Percentiles rank a stretch among this genome's conserved stretches.
Evolutionary conservation across 2,797 vertebrate genomes (phyloP).

Genomic region (Myotis findleyi): DNA sequence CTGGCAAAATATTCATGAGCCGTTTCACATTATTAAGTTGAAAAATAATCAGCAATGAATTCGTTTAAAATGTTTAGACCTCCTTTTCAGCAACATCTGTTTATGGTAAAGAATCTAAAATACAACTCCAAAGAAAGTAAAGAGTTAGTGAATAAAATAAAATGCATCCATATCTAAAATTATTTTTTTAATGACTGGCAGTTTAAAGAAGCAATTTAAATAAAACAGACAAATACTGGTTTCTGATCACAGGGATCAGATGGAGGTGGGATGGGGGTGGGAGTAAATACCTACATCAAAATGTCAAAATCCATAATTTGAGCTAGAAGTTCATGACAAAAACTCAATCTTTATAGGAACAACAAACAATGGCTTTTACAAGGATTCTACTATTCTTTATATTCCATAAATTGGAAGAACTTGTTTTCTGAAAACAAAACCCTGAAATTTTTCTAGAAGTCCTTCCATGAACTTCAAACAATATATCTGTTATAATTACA

Average conservation of each 20-base stretch:
- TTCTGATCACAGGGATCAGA: conserved; percentile 36
- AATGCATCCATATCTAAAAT: background rate
- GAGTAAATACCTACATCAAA: conserved; percentile 5
- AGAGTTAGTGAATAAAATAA: background rate
- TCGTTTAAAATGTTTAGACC: background rate
- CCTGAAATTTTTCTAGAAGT: conserved; percentile 6
- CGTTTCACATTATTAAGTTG: background rate
- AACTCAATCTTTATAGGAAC: background rate
- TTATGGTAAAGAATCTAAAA: conserved; percentile 14
- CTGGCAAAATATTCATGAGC: background rate
- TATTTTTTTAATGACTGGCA: background rate
- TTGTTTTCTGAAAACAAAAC: conserved; percentile 42
- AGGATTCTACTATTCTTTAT: background rate
- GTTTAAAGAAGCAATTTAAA: conserved; percentile 16
- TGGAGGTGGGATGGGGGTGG: background rate
- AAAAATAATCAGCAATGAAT: background rate
- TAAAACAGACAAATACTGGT: background rate
- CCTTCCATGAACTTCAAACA: background rate
- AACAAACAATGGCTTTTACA: background rate
- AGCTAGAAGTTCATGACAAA: background rate
- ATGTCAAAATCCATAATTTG: conserved; percentile 30
- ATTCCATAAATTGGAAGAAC: conserved; percentile 19
- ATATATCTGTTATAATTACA: background rate
- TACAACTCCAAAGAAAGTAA: background rate
- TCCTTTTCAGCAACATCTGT: background rate